Conservation (phyloP, 2,888 invertebrate species). For the Drosophila leonis region DNA sequence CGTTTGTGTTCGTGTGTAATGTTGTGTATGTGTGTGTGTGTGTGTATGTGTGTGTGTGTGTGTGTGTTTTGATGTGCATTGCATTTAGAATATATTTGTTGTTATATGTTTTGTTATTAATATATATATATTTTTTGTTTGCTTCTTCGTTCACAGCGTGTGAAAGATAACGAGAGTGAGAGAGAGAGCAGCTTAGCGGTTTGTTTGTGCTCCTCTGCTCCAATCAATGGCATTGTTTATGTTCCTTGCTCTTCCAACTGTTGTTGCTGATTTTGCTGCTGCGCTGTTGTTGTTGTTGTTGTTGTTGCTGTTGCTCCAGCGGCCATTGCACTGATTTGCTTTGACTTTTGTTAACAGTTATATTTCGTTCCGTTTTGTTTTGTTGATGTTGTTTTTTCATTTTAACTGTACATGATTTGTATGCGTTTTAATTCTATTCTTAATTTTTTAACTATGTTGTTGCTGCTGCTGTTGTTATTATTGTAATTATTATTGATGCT, state of each 20-base stretch:
- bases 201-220: slow-evolving; percentile 4
- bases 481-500: slow-evolving; percentile 22
- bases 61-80: slow-evolving; percentile 42
- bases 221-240: slow-evolving; percentile 37
- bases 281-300: not conserved
- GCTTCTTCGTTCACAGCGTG: slow-evolving; percentile 16
- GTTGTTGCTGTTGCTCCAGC: slow-evolving; percentile 10
- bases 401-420: slow-evolving; percentile 83
- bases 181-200: not conserved
- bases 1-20: slow-evolving; percentile 48
- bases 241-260: slow-evolving; percentile 20
- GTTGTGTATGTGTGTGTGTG: slow-evolving; percentile 15
- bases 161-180: slow-evolving; percentile 3
- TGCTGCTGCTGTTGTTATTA: slow-evolving; percentile 46
- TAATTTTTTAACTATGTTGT: slow-evolving; percentile 80
- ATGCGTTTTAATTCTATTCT: slow-evolving; percentile 83
- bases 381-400: slow-evolving; percentile 3
- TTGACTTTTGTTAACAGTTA: slow-evolving; percentile 26
- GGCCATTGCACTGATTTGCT: slow-evolving; percentile 12
- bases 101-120: slow-evolving; percentile 19
- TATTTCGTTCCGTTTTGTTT: slow-evolving; percentile 17
- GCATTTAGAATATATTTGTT: slow-evolving; percentile 57
- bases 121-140: slow-evolving; percentile 9
- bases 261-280: slow-evolving; percentile 19
- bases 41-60: slow-evolving; percentile 19